Percentiles rank a stretch among this genome's conserved stretches.
Evolutionary conservation across 2,113 vertebrate species (phyloP).

Genomic region (Anser cygnoides): DNA sequence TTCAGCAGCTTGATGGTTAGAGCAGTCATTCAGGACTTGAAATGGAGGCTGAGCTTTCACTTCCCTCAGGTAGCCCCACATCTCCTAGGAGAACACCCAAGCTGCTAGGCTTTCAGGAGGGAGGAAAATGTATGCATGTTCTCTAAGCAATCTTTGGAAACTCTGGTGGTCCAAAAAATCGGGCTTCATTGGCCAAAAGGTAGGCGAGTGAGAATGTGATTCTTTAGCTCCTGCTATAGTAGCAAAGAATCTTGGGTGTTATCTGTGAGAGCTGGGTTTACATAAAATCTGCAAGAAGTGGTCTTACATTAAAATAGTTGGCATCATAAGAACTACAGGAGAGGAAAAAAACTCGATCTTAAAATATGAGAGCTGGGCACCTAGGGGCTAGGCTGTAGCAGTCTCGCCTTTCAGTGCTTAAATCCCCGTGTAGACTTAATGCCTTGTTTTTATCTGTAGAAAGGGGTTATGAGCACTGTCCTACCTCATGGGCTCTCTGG

Average conservation of each 20-base stretch:
- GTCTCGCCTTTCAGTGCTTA: neutral
- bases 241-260: neutral
- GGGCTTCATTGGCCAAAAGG: neutral
- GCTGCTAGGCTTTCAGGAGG: neutral
- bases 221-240: neutral
- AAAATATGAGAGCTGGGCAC: neutral
- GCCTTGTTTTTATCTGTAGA: neutral
- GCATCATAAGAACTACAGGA: neutral
- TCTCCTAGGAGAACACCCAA: neutral
- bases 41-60: neutral
- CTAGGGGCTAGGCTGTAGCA: neutral
- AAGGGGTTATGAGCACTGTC: neutral
- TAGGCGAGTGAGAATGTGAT: neutral
- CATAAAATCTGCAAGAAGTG: neutral
- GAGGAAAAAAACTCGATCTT: fast-evolving
- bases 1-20: neutral
- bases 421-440: neutral
- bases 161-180: neutral
- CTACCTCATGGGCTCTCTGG: neutral
- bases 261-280: neutral
- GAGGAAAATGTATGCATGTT: neutral
- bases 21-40: neutral
- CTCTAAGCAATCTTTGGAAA: neutral
- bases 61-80: neutral
- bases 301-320: neutral